Evolutionary conservation across 2,888 invertebrate species (phyloP), one percentile per base, ranked within the genome.

Genomic region (Tinea semifulvella): DNA sequence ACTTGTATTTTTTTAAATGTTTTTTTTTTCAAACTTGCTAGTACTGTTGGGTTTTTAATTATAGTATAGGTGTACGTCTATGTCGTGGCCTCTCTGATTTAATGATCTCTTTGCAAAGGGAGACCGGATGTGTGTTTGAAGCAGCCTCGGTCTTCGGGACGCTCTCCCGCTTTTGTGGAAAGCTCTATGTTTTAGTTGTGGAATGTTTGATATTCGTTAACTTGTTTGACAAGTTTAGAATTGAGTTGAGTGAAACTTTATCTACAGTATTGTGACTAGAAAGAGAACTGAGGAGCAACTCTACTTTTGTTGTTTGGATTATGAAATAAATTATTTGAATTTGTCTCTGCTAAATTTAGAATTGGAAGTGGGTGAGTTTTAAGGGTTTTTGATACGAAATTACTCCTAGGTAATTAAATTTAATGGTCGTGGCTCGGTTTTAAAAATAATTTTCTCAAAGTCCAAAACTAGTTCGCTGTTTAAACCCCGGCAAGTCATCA

Each of bases 151-250:
- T 18, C 43, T 40, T 20, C 28, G 42, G 28, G 31, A 18, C 43
- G 17, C 17, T 42, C 25, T 11, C 40, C 20, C 14, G 43, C 43
- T 43, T 43, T 43, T 43, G 43, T 43, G 28, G 31, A 31, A 17
- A 43, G 19, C 43, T 31, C 28, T 31, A 17, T 31, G 31, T 43
- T 43, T 45, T 40, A 45, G 40, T 40, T 40, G 40, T 19, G 40
- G 45, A 27, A 40, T 45, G 45, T 40, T 38, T 38, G 45, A 45
- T 38, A 45, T 39, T 39, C 28, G 40, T 40, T 45, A 40, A 45
- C 45, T 45, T 45, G 45, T 45, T 45, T 45, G 45, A 45, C 40
- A 40, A 28, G 45, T 27, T 40, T 20, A 26, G 40, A 45, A 45
- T 43, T 31, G 43, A 43, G 43, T 43, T 31, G 28, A 27, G 28